Percentiles rank a stretch among this genome's conserved stretches.
Evolutionary conservation across 2,888 invertebrate genomes (phyloP).

Genomic region (Epiblema foenella): DNA sequence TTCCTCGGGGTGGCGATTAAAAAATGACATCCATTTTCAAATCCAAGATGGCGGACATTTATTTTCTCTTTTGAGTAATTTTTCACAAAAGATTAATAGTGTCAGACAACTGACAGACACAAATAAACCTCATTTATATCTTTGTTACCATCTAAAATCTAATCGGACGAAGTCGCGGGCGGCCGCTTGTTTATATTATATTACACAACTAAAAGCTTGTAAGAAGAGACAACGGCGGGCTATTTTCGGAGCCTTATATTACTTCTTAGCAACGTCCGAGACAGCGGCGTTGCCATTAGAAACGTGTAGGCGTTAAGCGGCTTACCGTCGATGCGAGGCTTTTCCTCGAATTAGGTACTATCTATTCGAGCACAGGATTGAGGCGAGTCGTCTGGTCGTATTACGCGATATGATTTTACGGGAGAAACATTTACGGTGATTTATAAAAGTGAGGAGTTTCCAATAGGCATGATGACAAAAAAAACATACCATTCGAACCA

Average conservation of each 20-base stretch:
- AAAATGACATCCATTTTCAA: no score
- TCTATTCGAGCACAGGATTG: not conserved
- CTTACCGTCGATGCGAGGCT: not conserved
- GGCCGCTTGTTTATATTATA: no score
- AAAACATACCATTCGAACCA: no score
- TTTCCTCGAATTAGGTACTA: slow-evolving; percentile 1
- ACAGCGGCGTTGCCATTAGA: slow-evolving; percentile 12
- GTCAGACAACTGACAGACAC: no score
- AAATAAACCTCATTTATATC: no score
- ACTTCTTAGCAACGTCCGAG: not conserved
- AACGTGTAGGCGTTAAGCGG: slow-evolving; percentile 20
- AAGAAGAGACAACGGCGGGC: not conserved
- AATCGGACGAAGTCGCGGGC: no score
- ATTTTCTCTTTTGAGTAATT: no score
- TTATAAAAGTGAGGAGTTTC: not conserved
- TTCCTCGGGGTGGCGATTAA: no score
- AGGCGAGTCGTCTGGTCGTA: not conserved
- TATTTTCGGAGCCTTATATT: slow-evolving; percentile 5
- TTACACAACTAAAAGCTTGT: no score
- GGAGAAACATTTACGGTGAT: not conserved
- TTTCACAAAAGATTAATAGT: no score
- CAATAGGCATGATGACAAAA: not conserved
- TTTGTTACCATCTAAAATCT: no score
- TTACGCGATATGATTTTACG: not conserved
- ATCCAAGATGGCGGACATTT: no score